A percentile compares a stretch with the other conserved stretches of the same genome.
These are phyloP conservation scores for Macaria notata DNA, from an alignment of 2,888 invertebrate species.

Conservation along the genomic window DNA sequence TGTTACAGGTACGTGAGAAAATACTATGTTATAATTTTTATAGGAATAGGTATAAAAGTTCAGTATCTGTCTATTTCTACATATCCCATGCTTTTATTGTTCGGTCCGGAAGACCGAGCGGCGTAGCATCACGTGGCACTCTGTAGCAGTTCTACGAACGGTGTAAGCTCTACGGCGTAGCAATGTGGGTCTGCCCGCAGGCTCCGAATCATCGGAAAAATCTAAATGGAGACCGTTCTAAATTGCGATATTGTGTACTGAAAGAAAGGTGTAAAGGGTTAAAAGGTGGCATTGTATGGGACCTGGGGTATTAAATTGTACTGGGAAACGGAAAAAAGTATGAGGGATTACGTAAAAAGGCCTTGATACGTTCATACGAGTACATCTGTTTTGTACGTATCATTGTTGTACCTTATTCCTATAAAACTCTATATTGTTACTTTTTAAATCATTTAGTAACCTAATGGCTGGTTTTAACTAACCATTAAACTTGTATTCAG, in stretches of 20 bases:
- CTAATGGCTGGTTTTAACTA: too few relatives aligned
- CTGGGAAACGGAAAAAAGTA: too few relatives aligned
- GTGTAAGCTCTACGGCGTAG: constrained; percentile 20
- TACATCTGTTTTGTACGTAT: too few relatives aligned
- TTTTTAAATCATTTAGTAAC: too few relatives aligned
- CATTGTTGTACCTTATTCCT: too few relatives aligned
- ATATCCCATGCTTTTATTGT: constrained; percentile 62
- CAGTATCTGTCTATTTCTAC: constrained; percentile 1
- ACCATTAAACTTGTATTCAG: too few relatives aligned
- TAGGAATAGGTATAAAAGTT: background rate
- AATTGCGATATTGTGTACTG: constrained; percentile 40
- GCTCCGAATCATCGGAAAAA: constrained; percentile 44
- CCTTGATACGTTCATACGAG: too few relatives aligned
- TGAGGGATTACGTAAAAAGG: too few relatives aligned
- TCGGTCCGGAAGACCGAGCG: constrained; percentile 48
- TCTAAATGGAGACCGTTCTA: constrained; percentile 57
- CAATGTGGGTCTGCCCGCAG: constrained; percentile 27
- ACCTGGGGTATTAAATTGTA: background rate
- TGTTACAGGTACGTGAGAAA: too few relatives aligned
- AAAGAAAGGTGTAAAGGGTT: constrained; percentile 27
- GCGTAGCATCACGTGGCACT: constrained; percentile 24
- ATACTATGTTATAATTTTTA: background rate
- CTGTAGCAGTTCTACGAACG: constrained; percentile 16
- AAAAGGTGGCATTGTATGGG: constrained; percentile 12
- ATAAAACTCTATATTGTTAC: too few relatives aligned